phyloP scores from a whole-genome alignment of 2,113 vertebrate genomes.

The Python bivittatus region DNA sequence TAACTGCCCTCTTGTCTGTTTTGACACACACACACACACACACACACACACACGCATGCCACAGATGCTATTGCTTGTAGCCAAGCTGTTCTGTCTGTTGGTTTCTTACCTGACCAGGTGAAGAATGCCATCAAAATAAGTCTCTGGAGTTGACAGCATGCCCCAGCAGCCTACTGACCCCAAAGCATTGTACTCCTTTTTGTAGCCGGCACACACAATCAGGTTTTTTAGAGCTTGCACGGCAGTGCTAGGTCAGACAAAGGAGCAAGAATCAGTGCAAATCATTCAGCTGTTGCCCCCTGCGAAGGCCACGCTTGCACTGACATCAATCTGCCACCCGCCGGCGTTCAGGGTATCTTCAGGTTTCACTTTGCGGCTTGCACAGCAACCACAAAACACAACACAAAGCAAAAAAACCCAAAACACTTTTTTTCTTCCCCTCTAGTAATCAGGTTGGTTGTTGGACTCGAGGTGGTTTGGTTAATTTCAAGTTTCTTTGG shows the following conservation, averaged over 20 bases:
- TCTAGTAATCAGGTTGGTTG: not conserved
- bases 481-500: not conserved
- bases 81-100: not conserved
- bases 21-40: too few species aligned
- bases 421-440: not conserved
- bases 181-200: not conserved
- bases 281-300: not conserved
- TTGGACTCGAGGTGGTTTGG: not conserved
- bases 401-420: not conserved
- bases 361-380: not conserved
- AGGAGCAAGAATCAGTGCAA: not conserved
- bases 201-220: not conserved
- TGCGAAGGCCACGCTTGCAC: not conserved
- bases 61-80: too few species aligned
- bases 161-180: not conserved
- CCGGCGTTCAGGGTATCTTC: too few species aligned
- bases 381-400: not conserved
- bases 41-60: too few species aligned
- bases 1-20: too few species aligned
- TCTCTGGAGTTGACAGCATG: fast-evolving
- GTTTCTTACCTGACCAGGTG: not conserved
- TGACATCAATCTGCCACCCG: not conserved
- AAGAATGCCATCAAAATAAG: not conserved
- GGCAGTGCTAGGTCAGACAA: not conserved
- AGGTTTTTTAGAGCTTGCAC: conserved; percentile 2